These are phyloP conservation scores for Brachystomella parvula DNA, from an alignment of 1,140 invertebrate species.

Conservation along the genomic window DNA sequence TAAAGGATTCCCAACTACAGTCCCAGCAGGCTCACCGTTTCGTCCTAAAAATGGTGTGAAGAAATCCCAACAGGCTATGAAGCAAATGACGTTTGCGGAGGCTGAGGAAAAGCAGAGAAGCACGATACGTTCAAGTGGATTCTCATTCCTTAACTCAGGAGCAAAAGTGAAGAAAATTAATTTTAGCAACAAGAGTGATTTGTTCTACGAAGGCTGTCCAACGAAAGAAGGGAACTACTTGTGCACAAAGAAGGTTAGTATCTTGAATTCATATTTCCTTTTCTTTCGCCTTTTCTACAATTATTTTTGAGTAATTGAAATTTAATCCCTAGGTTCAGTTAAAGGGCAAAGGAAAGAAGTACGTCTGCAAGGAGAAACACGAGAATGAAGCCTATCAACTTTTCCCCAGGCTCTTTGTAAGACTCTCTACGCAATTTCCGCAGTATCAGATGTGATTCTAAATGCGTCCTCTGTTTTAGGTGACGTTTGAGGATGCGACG, in stretches of 20 bases:
- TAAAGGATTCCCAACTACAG: not conserved
- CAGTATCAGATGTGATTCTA: not conserved
- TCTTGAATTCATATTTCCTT: not conserved
- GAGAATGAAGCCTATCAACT: constrained; percentile 17
- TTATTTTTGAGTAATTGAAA: not conserved
- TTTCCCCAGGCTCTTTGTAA: constrained; percentile 23
- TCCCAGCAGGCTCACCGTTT: constrained; percentile 13
- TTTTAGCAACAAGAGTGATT: constrained; percentile 24
- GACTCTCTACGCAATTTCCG: not conserved
- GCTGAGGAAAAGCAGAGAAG: constrained; percentile 9
- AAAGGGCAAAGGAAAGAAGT: constrained; percentile 26
- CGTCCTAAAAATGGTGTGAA: constrained; percentile 2
- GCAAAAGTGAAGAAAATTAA: constrained; percentile 20
- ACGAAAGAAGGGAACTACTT: constrained; percentile 8
- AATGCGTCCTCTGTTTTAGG: constrained; percentile 10
- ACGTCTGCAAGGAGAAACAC: constrained; percentile 25
- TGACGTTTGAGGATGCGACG: constrained; percentile 20
- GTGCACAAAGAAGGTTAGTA: constrained; percentile 21
- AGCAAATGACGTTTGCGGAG: constrained; percentile 11
- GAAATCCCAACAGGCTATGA: not conserved
- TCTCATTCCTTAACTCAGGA: constrained; percentile 14
- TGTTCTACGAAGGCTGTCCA: constrained; percentile 23
- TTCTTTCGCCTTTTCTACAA: not conserved
- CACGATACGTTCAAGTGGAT: not conserved
- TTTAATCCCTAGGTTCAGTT: constrained; percentile 14